A percentile compares a stretch with the other conserved stretches of the same genome.
phyloP scores from a whole-genome alignment of 2,797 vertebrate species.

The Cryptoblepharus egeriae region DNA sequence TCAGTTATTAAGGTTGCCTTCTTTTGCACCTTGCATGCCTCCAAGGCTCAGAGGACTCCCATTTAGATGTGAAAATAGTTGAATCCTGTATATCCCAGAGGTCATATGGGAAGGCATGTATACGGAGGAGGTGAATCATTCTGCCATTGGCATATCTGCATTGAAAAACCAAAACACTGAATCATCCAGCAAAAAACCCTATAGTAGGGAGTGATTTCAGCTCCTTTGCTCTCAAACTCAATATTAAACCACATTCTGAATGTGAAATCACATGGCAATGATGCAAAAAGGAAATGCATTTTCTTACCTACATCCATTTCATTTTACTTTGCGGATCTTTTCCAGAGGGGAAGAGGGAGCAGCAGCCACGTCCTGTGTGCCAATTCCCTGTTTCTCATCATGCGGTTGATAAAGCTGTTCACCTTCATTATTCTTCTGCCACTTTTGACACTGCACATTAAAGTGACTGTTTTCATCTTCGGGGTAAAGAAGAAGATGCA shows the following conservation, averaged over 20 bases:
- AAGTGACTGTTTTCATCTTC: conserved; percentile 59
- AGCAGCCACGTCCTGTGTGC: conserved; percentile 20
- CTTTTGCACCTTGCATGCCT: background rate
- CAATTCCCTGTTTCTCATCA: conserved; percentile 58
- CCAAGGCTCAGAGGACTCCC: conserved; percentile 3
- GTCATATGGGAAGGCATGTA: conserved; percentile 17
- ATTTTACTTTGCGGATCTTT: conserved; percentile 39
- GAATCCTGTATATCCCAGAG: background rate
- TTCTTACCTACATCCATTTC: conserved; percentile 36
- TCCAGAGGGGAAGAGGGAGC: conserved; percentile 27
- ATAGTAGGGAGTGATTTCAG: background rate
- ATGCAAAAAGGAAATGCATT: conserved; percentile 35
- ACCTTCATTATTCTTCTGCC: conserved; percentile 69
- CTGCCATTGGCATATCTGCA: conserved; percentile 17
- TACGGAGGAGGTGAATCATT: background rate
- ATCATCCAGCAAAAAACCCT: background rate
- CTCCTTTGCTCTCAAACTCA: background rate
- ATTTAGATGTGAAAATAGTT: background rate
- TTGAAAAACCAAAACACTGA: background rate
- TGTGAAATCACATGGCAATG: conserved; percentile 4
- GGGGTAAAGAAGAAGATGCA: conserved; percentile 57
- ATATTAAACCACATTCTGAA: conserved; percentile 9
- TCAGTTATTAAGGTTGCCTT: background rate
- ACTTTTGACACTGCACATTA: conserved; percentile 65
- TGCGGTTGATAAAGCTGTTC: conserved; percentile 65